Conservation (phyloP, 2,888 invertebrate species). For the Holacanthella duospinosa region DNA sequence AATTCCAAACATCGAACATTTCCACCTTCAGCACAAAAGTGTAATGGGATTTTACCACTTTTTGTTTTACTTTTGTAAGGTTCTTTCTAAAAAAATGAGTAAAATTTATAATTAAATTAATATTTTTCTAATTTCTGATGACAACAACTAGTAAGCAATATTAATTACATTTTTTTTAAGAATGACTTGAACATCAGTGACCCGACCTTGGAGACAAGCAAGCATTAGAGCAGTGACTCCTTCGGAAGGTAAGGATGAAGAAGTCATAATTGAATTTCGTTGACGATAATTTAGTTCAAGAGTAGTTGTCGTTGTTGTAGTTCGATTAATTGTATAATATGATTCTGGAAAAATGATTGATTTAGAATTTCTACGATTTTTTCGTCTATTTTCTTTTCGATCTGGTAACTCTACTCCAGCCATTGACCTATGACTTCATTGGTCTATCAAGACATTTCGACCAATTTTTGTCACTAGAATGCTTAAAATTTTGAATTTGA, state of each 20-base stretch:
- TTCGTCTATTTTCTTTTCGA: not conserved
- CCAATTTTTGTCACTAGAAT: not conserved
- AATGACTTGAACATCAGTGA: not conserved
- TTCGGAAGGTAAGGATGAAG: not conserved
- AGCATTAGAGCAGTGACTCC: conserved; percentile 9
- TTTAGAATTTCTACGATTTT: not conserved
- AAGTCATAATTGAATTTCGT: not conserved
- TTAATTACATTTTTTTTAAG: conserved; percentile 2
- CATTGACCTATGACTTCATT: not conserved
- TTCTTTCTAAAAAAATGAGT: not conserved
- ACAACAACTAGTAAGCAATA: no score
- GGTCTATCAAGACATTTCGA: not conserved
- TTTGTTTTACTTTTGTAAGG: not conserved
- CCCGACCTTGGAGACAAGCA: not conserved
- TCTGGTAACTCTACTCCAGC: not conserved
- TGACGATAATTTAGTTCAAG: not conserved
- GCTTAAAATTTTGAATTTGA: no score
- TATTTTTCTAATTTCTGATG: no score
- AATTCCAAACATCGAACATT: conserved; percentile 56
- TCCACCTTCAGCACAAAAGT: conserved; percentile 71
- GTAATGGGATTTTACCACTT: conserved; percentile 52
- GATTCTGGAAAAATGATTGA: not conserved
- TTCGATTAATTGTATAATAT: not conserved
- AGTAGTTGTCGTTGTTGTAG: not conserved
- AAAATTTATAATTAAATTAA: not conserved